Evolutionary conservation across 2,797 vertebrate species (phyloP).

Genomic region (Acanthiza pusilla): DNA sequence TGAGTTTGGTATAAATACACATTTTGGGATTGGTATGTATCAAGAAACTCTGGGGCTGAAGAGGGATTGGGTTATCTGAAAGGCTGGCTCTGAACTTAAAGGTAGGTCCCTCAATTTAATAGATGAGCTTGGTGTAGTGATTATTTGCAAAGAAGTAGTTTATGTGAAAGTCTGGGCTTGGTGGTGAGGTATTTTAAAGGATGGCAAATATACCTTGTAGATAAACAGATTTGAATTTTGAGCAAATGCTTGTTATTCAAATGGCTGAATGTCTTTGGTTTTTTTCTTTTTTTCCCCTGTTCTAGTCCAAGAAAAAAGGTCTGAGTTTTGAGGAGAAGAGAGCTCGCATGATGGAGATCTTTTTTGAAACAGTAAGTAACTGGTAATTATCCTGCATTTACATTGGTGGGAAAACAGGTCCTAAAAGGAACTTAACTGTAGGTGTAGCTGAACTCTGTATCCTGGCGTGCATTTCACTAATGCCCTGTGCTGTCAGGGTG

Average conservation of each 20-base stretch:
- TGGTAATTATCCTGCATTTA: neutral
- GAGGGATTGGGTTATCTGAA: neutral
- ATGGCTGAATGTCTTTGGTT: neutral
- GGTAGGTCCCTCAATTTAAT: neutral
- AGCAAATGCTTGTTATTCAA: neutral
- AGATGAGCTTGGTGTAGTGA: neutral
- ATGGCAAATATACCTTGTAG: neutral
- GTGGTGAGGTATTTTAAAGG: neutral
- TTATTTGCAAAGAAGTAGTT: neutral
- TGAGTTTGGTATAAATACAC: neutral
- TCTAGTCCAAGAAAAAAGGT: constrained; percentile 95
- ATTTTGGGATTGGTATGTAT: neutral
- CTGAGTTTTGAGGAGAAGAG: constrained; percentile 95
- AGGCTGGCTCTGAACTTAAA: neutral
- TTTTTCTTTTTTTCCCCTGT: neutral
- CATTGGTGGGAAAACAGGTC: neutral
- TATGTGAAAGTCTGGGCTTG: neutral
- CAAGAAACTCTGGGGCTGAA: neutral
- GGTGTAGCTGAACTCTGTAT: neutral
- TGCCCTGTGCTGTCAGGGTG: neutral
- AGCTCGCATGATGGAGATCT: constrained; percentile 96
- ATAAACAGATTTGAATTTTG: neutral
- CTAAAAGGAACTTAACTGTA: neutral
- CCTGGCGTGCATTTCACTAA: neutral
- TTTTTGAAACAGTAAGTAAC: constrained; percentile 93